These are phyloP conservation scores for Botia kubotai DNA, from an alignment of 2,797 vertebrate species.

Conservation along the genomic window DNA sequence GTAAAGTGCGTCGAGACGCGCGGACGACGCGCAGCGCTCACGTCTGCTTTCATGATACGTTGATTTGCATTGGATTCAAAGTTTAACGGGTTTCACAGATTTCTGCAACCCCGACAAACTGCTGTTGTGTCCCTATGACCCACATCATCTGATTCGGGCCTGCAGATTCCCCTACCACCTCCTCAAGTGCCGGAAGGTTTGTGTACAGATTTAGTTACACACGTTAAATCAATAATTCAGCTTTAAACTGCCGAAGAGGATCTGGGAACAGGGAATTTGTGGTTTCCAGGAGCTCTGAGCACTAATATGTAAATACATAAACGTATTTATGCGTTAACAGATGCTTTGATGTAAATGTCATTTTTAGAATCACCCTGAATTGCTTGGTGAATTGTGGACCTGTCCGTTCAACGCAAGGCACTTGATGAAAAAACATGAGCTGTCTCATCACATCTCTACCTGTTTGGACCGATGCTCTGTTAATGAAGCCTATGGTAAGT, in stretches of 20 bases:
- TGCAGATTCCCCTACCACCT: slow-evolving; percentile 81
- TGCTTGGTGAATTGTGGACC: slow-evolving; percentile 81
- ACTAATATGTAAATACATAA: no score
- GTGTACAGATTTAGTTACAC: background rate
- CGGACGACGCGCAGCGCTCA: background rate
- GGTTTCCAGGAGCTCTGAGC: no score
- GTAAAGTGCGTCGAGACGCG: slow-evolving; percentile 8
- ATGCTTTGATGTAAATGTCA: background rate
- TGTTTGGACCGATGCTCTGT: slow-evolving; percentile 75
- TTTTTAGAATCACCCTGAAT: slow-evolving; percentile 84
- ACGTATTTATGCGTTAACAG: no score
- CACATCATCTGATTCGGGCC: slow-evolving; percentile 77
- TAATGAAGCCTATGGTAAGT: slow-evolving; percentile 62
- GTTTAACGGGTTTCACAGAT: background rate
- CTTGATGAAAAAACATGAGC: slow-evolving; percentile 80
- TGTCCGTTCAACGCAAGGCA: slow-evolving; percentile 91
- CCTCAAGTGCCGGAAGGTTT: slow-evolving; percentile 75
- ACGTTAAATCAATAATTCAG: no score
- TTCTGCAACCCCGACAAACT: slow-evolving; percentile 74
- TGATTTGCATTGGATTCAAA: background rate
- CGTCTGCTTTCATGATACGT: no score
- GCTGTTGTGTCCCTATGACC: slow-evolving; percentile 77
- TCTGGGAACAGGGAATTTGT: no score
- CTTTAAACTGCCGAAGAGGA: no score
- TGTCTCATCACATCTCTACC: slow-evolving; percentile 80